These are phyloP conservation scores for Pseudococcus viburni DNA, from an alignment of 2,888 invertebrate species.

Conservation along the genomic window DNA sequence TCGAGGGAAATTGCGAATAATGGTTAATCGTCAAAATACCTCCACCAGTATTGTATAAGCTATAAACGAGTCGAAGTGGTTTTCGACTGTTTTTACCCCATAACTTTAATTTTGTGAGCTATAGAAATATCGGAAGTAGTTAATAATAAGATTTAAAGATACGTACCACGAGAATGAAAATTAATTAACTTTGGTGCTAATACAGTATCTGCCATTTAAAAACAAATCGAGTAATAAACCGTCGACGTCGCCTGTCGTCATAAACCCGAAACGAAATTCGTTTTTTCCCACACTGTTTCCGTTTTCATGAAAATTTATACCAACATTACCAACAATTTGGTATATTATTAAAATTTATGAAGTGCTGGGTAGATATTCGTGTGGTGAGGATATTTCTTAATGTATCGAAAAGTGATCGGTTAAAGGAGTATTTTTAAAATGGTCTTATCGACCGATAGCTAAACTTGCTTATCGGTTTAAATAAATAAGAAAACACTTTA, in stretches of 20 bases:
- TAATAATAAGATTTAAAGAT: neutral
- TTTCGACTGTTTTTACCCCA: constrained; percentile 4
- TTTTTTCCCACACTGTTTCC: constrained; percentile 11
- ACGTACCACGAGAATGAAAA: neutral
- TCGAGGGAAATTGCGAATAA: neutral
- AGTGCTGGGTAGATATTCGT: neutral
- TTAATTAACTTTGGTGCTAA: neutral
- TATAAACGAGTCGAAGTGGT: constrained; percentile 19
- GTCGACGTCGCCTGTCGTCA: neutral
- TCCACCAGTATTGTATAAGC: neutral
- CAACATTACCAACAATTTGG: neutral
- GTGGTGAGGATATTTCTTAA: neutral
- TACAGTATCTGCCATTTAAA: neutral
- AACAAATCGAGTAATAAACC: neutral
- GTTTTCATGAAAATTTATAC: constrained; percentile 1
- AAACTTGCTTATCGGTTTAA: neutral
- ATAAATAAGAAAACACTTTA: constrained; percentile 4
- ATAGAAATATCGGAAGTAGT: constrained; percentile 13
- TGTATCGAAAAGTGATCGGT: neutral
- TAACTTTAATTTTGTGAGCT: neutral
- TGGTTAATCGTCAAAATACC: constrained; percentile 10
- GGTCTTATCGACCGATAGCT: neutral
- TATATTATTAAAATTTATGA: constrained; percentile 39
- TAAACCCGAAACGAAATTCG: neutral
- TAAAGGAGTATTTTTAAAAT: neutral